These are phyloP conservation scores for Neosalanx taihuensis DNA, from an alignment of 2,797 vertebrate genomes.

Conservation along the genomic window DNA sequence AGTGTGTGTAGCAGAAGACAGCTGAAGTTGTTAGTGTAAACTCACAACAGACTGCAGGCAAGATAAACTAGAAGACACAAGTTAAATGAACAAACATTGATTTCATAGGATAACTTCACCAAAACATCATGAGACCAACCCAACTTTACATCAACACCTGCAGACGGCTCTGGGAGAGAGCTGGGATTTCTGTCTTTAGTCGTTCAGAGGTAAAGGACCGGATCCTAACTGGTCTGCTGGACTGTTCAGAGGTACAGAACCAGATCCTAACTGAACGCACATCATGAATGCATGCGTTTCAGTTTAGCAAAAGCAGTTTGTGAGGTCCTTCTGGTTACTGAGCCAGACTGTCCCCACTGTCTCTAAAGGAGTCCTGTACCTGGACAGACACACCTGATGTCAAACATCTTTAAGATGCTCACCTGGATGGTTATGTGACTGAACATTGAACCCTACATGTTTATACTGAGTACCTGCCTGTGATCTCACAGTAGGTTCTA, in stretches of 20 bases:
- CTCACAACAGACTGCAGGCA: slow-evolving; percentile 2
- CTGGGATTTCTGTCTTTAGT: background rate
- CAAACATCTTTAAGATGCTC: slow-evolving; percentile 66
- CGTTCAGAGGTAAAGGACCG: background rate
- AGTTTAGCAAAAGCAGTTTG: background rate
- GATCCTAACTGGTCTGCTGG: slow-evolving; percentile 5
- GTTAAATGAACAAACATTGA: slow-evolving; percentile 18
- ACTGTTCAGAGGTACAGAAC: background rate
- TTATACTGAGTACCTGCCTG: slow-evolving; percentile 21
- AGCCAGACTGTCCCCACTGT: slow-evolving; percentile 19
- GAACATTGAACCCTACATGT: slow-evolving; percentile 18
- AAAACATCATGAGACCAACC: slow-evolving; percentile 6
- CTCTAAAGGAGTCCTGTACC: slow-evolving; percentile 55
- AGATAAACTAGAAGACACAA: background rate
- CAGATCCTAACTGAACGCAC: slow-evolving; percentile 12
- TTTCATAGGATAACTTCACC: background rate
- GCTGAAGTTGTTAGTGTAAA: background rate
- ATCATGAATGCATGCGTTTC: slow-evolving; percentile 14
- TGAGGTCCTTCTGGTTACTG: background rate
- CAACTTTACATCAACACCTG: background rate
- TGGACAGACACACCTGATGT: slow-evolving; percentile 30
- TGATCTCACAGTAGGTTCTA: background rate
- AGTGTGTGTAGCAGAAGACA: background rate
- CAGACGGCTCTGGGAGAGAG: slow-evolving; percentile 1
- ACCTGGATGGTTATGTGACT: slow-evolving; percentile 69